Conservation (phyloP, 2,888 invertebrate species). For the Epistrophe grossulariae region DNA sequence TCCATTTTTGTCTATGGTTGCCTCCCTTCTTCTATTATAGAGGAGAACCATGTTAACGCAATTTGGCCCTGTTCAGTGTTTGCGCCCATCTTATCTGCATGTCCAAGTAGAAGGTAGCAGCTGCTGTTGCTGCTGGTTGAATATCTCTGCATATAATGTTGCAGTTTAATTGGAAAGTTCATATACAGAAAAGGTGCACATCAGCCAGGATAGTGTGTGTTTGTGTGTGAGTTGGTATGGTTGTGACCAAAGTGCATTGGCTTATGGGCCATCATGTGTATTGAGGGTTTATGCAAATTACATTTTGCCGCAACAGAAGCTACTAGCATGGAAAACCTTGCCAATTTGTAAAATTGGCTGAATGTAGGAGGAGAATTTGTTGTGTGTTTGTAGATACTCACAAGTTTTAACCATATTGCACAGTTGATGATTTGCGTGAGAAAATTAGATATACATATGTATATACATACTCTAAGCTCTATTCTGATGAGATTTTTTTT, state of each 20-base stretch:
- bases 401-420: constrained; percentile 48
- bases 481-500: constrained; percentile 7
- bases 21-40: constrained; percentile 9
- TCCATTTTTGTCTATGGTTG: constrained; percentile 54
- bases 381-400: not conserved
- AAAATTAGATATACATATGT: constrained; percentile 31
- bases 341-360: constrained; percentile 51
- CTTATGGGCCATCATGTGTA: constrained; percentile 61
- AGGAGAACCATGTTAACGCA: constrained; percentile 45
- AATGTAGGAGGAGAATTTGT: constrained; percentile 11
- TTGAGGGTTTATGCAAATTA: constrained; percentile 68
- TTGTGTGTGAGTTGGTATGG: not conserved
- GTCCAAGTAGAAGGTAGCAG: constrained; percentile 29
- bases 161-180: constrained; percentile 73
- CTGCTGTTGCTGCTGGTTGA: constrained; percentile 54
- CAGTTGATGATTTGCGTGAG: constrained; percentile 69
- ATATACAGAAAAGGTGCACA: constrained; percentile 63
- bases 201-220: constrained; percentile 8
- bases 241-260: constrained; percentile 67
- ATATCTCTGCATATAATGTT: constrained; percentile 41
- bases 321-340: constrained; percentile 26
- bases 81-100: constrained; percentile 59
- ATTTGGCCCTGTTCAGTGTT: constrained; percentile 55
- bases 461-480: not conserved
- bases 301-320: constrained; percentile 39